Percentiles rank a stretch among this genome's conserved stretches.
These are phyloP conservation scores for Geococcyx californianus DNA, from an alignment of 2,113 vertebrate genomes.

Conservation along the genomic window DNA sequence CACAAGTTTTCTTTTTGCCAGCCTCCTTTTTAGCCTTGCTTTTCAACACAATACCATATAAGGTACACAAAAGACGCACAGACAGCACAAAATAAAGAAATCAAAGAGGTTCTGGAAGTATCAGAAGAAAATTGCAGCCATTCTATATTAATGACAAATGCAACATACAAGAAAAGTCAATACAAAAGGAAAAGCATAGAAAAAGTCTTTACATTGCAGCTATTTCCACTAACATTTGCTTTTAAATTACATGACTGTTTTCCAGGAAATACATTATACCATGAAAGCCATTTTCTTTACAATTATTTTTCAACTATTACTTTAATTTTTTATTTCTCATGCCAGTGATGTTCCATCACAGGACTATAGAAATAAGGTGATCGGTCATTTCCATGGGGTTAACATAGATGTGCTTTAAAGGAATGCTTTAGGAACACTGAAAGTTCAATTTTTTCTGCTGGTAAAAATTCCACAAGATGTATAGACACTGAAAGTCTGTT, in stretches of 20 bases:
- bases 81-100: neutral
- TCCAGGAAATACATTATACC: neutral
- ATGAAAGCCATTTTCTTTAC: neutral
- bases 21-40: neutral
- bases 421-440: neutral
- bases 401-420: neutral
- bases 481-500: slow-evolving; percentile 64
- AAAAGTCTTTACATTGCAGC: neutral
- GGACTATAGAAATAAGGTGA: neutral
- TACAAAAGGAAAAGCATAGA: neutral
- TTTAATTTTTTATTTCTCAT: neutral
- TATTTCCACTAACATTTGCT: neutral
- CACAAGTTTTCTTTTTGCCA: neutral
- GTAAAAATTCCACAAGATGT: slow-evolving; percentile 24
- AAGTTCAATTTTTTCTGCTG: slow-evolving; percentile 28
- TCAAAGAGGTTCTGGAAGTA: neutral
- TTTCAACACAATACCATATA: neutral
- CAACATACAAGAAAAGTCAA: neutral
- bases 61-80: neutral
- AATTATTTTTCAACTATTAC: neutral
- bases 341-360: neutral
- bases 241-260: neutral
- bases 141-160: neutral
- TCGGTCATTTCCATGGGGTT: neutral
- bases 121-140: neutral